phyloP scores from a whole-genome alignment of 2,797 vertebrate genomes.

The Hypotaenidia philippensis region DNA sequence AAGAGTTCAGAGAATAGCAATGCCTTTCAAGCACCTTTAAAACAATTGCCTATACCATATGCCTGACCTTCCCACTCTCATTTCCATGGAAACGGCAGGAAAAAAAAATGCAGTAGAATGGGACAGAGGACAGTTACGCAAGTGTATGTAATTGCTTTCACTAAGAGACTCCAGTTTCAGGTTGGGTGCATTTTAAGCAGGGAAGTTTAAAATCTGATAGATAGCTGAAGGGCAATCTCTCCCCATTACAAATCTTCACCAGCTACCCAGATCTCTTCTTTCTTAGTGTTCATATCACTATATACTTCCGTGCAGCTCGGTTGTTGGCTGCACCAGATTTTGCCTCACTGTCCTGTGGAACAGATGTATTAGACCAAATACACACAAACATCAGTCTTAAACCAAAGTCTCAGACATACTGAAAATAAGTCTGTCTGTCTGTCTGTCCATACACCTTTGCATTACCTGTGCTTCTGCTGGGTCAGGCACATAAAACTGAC shows the following conservation, averaged over 20 bases:
- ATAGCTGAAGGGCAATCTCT: neutral
- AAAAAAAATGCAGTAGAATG: neutral
- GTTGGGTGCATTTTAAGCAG: neutral
- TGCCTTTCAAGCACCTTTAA: constrained; percentile 1
- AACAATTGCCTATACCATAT: neutral
- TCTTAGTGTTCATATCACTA: neutral
- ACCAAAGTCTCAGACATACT: neutral
- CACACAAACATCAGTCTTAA: neutral
- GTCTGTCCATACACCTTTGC: neutral
- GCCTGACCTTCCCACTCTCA: neutral
- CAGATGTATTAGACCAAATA: neutral
- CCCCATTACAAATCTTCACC: neutral
- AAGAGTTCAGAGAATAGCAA: neutral
- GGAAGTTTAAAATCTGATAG: neutral
- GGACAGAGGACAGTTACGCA: neutral
- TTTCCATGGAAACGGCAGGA: constrained; percentile 33
- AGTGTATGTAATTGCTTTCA: neutral
- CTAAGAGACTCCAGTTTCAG: neutral
- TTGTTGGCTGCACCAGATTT: neutral
- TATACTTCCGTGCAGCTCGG: neutral
- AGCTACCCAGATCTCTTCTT: neutral
- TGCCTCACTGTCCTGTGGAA: neutral
- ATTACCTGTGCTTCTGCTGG: neutral
- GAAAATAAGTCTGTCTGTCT: neutral
- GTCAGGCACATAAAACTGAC: neutral